Base-by-base conservation (phyloP, 2,797 vertebrate genomes). In the Phaenicophaeus curvirostris region DNA sequence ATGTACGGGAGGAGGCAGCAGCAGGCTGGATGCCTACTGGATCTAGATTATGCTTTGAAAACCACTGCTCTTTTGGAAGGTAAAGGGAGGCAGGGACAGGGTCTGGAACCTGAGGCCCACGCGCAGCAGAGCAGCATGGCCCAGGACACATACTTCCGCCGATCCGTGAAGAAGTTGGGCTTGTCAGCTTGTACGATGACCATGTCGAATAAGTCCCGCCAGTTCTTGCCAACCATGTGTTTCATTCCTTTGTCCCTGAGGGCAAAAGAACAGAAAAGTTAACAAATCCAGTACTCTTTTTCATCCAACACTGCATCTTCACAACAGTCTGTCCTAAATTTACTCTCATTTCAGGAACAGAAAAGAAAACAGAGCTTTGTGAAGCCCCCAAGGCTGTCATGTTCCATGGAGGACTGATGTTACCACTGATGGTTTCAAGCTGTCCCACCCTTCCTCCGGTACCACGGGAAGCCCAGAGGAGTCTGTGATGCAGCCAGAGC, bases 141-240 rank as follows among this genome's bases (percentile, higher is more conserved):
- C 28, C 8, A 1, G 37, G 41, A 46, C 85, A 92, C 98, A 0
- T 97, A 98, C 98, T 98, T 98, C 81, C 98, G 96, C 11, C 98
- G 96, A 73, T 98, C 98, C 0, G 98, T 98, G 96, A 98, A 98
- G 79, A 98, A 98, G 89, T 96, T 98, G 82, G 98, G 98, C 65
- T 98, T 98, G 89, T 98, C 98, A 0, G 98, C 98, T 89, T 98
- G 98, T 88, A 98, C 98, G 2, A 98, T 98, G 87, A 98, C 97
- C 89, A 98, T 97, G 57, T 98, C 98, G 0, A 98, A 98, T 63
- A 98, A 97, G 3, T 98, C 98, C 31, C 98, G 94, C 98, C 98
- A 98, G 79, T 98, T 97, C 17, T 98, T 97, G 83, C 98, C 98
- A 87, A 98, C 98, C 98, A 98, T 98, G 91, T 98, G 96, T 59